Base-by-base conservation (phyloP, 2,888 invertebrate genomes). In the Schizaphis graminum region DNA sequence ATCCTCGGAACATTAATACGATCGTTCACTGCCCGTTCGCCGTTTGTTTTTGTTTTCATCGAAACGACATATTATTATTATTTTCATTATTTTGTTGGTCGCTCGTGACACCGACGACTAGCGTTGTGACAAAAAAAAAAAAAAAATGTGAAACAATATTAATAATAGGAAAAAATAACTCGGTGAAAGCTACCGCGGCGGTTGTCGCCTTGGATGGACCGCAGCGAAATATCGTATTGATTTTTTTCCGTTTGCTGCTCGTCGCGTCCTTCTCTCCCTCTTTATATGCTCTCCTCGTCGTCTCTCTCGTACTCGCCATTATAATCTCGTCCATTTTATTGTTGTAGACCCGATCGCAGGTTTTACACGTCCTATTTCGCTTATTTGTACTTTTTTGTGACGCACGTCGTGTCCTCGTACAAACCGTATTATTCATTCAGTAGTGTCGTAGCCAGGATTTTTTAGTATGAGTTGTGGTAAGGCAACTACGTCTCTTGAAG, bases 141-240 rank as follows among this genome's bases (percentile, higher is more conserved):
- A 44, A 44, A 67, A 67, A 67, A 67, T 67, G 16, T 67, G 16
- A n/a, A 35, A 77, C 77, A 77, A 35, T 77, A 24, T 3, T 77
- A 77, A 77, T 77, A 35, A 77, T 77, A 7, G 16, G 77, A 77
- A 21, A 77, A 35, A 35, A 88, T 53, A 35, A 41, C 16, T 21
- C 85, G 57, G 89, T 89, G 89, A 89, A 89, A 89, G 89, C 56
- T 44, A 28, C 56, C 28, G 44, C 44, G 57, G 77, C 61, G 44
- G 57, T 13, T 28, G 89, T 89, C 89, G 89, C 89, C 89, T 61
- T 89, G 89, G 89, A 89, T 57, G 77, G 77, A 61, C 89, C 57
- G 21, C 89, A 16, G 53, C 53, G 24, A 4, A 89, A 61, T 57
- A 41, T 89, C 56, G 89, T 89, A 89, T 89, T 89, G 89, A 89